Conservation (phyloP, 2,888 invertebrate genomes). For the Tenthredo amoena region DNA sequence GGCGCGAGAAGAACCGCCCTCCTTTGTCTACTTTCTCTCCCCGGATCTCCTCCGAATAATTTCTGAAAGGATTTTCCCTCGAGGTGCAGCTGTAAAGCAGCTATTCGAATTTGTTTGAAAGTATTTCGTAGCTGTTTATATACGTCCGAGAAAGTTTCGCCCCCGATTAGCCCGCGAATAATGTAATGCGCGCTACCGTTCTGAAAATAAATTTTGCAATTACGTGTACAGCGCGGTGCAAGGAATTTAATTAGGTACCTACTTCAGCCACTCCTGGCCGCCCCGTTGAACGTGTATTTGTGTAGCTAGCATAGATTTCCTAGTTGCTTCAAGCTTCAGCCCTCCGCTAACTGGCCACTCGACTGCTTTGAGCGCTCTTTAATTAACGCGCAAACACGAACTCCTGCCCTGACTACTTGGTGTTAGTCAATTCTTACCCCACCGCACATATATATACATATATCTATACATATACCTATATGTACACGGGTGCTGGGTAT, state of each 20-base stretch:
- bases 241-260: slow-evolving; percentile 49
- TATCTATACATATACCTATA: neutral
- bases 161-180: slow-evolving; percentile 26
- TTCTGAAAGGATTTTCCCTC: neutral
- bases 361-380: slow-evolving; percentile 59
- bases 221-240: slow-evolving; percentile 34
- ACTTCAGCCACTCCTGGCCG: slow-evolving; percentile 30
- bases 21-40: neutral
- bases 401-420: slow-evolving; percentile 19
- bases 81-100: neutral
- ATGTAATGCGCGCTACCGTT: slow-evolving; percentile 31
- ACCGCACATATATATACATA: neutral
- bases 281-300: slow-evolving; percentile 35
- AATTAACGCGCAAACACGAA: slow-evolving; percentile 53
- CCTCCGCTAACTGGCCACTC: slow-evolving; percentile 50
- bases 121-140: slow-evolving; percentile 41
- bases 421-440: slow-evolving; percentile 7
- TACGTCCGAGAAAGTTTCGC: slow-evolving; percentile 13
- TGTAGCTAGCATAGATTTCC: slow-evolving; percentile 49
- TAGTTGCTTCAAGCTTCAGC: slow-evolving; percentile 43
- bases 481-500: neutral
- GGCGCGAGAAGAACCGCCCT: neutral
- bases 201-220: slow-evolving; percentile 49
- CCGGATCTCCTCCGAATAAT: neutral
- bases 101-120: slow-evolving; percentile 28